These are phyloP conservation scores for Diarsia mendica DNA, from an alignment of 2,888 invertebrate species.

Conservation along the genomic window DNA sequence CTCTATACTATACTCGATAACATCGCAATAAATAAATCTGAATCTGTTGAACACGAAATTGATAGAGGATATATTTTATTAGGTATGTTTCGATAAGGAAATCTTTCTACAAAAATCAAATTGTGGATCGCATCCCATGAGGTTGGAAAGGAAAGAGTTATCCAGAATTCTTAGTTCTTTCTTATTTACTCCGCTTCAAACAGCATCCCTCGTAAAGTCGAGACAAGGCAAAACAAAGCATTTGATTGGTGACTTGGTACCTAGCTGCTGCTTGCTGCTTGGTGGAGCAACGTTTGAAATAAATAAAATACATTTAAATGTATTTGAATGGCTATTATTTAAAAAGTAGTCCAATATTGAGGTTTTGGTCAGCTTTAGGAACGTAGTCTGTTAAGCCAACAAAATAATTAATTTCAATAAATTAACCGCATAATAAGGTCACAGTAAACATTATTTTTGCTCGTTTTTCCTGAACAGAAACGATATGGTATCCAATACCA, in stretches of 20 bases:
- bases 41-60: conserved; percentile 53
- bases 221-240: neutral
- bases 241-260: neutral
- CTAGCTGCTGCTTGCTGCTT: neutral
- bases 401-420: too few species aligned
- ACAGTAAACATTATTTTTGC: too few species aligned
- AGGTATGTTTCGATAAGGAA: conserved; percentile 49
- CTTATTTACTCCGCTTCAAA: conserved; percentile 59
- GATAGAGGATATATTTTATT: conserved; percentile 48
- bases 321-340: neutral
- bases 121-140: conserved; percentile 53
- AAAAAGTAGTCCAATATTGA: neutral
- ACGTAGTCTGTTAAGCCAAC: too few species aligned
- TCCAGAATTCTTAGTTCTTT: conserved; percentile 19
- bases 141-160: conserved; percentile 36
- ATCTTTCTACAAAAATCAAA: conserved; percentile 54
- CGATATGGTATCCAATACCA: too few species aligned
- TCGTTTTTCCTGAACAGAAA: too few species aligned
- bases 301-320: neutral
- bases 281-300: neutral
- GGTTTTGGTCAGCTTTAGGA: neutral
- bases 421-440: too few species aligned
- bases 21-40: conserved; percentile 50
- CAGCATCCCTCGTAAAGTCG: conserved; percentile 28
- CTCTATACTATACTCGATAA: conserved; percentile 51